Percentiles rank a stretch among this genome's conserved stretches.
Conservation (phyloP, 1,140 invertebrate species). For the Atta colombica region DNA sequence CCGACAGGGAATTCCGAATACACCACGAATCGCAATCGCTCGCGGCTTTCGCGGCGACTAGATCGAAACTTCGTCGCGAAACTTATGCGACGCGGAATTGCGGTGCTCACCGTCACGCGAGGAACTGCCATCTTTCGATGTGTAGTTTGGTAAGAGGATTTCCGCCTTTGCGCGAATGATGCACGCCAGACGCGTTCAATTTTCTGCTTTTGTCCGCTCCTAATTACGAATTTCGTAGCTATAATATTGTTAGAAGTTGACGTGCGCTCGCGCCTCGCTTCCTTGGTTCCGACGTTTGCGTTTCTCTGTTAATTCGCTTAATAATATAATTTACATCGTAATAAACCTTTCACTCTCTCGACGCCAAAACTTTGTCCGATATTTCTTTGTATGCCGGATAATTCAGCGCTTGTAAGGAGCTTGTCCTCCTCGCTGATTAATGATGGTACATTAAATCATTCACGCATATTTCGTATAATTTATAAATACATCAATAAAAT, state of each 20-base stretch:
- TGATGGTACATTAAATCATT: conserved; percentile 5
- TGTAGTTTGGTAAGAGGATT: conserved; percentile 62
- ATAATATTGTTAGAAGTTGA: conserved; percentile 62
- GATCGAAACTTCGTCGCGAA: conserved; percentile 48
- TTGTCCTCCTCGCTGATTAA: conserved; percentile 14
- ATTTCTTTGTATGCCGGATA: conserved; percentile 53
- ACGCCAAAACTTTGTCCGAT: conserved; percentile 46
- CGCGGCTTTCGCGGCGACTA: conserved; percentile 37
- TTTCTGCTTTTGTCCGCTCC: conserved; percentile 63
- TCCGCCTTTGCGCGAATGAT: conserved; percentile 57
- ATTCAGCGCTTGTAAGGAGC: conserved; percentile 33
- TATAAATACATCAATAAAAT: conserved; percentile 24
- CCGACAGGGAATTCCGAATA: neutral
- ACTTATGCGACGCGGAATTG: conserved; percentile 59
- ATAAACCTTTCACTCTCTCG: conserved; percentile 55
- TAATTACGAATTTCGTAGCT: conserved; percentile 64
- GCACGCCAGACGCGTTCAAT: conserved; percentile 57
- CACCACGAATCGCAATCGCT: conserved; percentile 44
- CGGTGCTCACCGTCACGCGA: conserved; percentile 34
- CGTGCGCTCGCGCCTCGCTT: conserved; percentile 31
- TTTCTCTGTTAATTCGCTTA: conserved; percentile 58
- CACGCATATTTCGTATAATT: neutral
- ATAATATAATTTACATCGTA: conserved; percentile 65
- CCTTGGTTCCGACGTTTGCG: conserved; percentile 57
- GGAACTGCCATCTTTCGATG: conserved; percentile 58